A percentile compares a stretch with the other conserved stretches of the same genome.
Evolutionary conservation across 1,140 invertebrate species (phyloP).

Genomic region (Apis cerana): DNA sequence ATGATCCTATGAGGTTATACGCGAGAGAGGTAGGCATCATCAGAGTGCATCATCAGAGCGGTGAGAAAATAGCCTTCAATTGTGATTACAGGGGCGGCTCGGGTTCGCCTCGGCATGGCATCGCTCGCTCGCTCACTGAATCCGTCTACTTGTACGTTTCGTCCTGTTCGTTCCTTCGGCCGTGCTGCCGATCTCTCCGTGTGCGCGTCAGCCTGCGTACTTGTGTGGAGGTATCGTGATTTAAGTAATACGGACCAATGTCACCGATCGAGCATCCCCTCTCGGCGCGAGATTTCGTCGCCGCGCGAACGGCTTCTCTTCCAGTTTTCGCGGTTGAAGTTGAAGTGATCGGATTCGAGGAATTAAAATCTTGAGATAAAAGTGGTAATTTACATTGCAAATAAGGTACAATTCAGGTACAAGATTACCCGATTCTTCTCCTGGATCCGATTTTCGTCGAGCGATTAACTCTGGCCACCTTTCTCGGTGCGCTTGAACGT

Average conservation of each 20-base stretch:
- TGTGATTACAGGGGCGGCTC: constrained; percentile 81
- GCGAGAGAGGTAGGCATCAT: constrained; percentile 69
- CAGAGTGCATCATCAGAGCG: constrained; percentile 80
- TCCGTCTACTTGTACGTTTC: constrained; percentile 60
- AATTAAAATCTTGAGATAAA: no score
- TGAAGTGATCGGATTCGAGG: no score
- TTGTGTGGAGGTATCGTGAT: constrained; percentile 58
- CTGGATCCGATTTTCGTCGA: no score
- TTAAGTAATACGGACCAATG: constrained; percentile 59
- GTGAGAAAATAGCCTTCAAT: constrained; percentile 82
- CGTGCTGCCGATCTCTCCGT: constrained; percentile 10
- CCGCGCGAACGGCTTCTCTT: not conserved
- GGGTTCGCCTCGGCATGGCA: constrained; percentile 70
- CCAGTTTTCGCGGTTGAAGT: no score
- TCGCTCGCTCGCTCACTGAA: constrained; percentile 59
- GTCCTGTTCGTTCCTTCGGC: constrained; percentile 53
- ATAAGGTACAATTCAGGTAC: no score
- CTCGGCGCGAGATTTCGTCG: no score
- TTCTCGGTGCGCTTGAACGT: no score
- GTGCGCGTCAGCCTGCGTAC: no score
- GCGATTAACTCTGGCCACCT: no score
- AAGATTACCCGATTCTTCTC: no score
- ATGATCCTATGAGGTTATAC: constrained; percentile 80
- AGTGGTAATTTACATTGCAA: no score
- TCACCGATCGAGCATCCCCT: constrained; percentile 7